phyloP scores from a whole-genome alignment of 2,888 invertebrate genomes.

The Doris montereyensis region DNA sequence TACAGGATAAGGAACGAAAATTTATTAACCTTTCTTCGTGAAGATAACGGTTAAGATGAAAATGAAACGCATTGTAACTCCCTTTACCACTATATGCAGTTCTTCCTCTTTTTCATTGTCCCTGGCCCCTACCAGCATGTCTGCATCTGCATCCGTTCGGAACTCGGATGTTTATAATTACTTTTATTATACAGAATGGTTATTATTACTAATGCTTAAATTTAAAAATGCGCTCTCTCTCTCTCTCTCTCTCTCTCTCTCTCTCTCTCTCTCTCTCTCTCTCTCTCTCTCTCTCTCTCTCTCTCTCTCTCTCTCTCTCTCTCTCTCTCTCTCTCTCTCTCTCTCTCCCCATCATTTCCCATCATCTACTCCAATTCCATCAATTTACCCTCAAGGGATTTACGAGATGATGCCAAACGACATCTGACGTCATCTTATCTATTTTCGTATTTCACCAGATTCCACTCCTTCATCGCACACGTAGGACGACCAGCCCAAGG shows the following conservation, averaged over 20 bases:
- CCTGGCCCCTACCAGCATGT: background rate
- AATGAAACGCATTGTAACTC: too few relatives aligned
- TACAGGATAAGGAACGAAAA: too few relatives aligned
- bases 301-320: background rate
- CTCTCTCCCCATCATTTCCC: slow-evolving; percentile 1
- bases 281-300: background rate
- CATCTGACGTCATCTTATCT: background rate
- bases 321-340: background rate
- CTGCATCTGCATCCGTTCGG: background rate
- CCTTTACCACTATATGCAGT: background rate
- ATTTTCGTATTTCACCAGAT: background rate
- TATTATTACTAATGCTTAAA: too few relatives aligned
- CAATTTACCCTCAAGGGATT: background rate
- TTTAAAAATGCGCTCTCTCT: slow-evolving; percentile 29
- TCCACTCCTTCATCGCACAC: too few relatives aligned
- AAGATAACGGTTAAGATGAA: too few relatives aligned
- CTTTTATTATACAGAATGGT: too few relatives aligned
- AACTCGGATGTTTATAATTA: background rate
- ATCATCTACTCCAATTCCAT: too few relatives aligned
- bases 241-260: slow-evolving; percentile 25
- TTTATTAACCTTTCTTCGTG: too few relatives aligned
- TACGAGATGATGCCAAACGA: background rate
- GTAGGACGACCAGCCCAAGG: too few relatives aligned
- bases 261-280: background rate
- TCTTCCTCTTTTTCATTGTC: background rate